Evolutionary conservation across 2,888 invertebrate genomes (phyloP).

Genomic region (Leptinotarsa peninsularis): DNA sequence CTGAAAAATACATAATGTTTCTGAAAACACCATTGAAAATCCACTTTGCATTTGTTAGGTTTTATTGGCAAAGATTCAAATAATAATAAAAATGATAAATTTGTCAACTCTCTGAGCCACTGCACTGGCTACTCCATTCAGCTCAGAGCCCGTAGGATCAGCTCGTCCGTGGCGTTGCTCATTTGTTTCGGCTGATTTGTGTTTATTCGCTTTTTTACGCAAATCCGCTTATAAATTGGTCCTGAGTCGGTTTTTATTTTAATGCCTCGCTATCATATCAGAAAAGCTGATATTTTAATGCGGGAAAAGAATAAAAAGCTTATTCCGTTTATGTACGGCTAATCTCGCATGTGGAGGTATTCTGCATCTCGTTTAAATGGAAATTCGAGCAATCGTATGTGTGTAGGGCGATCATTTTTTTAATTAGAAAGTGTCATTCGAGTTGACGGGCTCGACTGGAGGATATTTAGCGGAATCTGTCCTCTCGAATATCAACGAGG

Average conservation of each 20-base stretch:
- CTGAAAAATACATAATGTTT: no score
- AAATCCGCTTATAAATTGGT: slow-evolving; percentile 57
- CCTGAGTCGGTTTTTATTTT: slow-evolving; percentile 54
- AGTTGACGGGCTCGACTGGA: slow-evolving; percentile 7
- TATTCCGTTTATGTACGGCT: slow-evolving; percentile 35
- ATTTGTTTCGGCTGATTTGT: slow-evolving; percentile 63
- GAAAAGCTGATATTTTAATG: slow-evolving; percentile 55
- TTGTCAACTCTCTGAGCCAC: slow-evolving; percentile 3
- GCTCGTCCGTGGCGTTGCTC: slow-evolving; percentile 58
- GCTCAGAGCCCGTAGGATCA: slow-evolving; percentile 59
- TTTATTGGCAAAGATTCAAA: neutral
- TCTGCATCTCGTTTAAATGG: slow-evolving; percentile 21
- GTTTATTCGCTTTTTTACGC: slow-evolving; percentile 51
- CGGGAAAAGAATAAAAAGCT: slow-evolving; percentile 47
- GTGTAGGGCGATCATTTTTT: slow-evolving; percentile 17
- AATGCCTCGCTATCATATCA: slow-evolving; percentile 51
- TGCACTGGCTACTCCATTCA: slow-evolving; percentile 46
- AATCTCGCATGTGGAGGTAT: slow-evolving; percentile 32
- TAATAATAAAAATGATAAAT: neutral
- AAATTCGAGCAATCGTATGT: slow-evolving; percentile 16
- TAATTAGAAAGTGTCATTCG: slow-evolving; percentile 19
- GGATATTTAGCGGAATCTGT: slow-evolving; percentile 12
- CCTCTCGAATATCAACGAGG: neutral
- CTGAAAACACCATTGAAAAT: no score
- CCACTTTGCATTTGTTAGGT: no score